These are phyloP conservation scores for Lochmaea capreae DNA, from an alignment of 2,888 invertebrate genomes.

Conservation along the genomic window DNA sequence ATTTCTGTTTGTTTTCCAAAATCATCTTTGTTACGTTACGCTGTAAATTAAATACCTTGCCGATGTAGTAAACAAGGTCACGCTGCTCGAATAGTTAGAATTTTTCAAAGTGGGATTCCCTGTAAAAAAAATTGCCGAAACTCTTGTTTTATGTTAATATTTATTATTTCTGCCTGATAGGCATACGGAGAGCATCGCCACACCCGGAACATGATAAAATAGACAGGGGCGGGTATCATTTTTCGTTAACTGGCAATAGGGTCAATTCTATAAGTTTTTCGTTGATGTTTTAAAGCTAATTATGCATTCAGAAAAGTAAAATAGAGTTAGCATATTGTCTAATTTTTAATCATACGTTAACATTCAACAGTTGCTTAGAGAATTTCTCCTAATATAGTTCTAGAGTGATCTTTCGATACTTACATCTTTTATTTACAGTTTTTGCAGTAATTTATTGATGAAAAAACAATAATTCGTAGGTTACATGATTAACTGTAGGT, in stretches of 20 bases:
- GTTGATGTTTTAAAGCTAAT: no score
- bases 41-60: slow-evolving; percentile 5
- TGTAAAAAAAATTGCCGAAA: slow-evolving; percentile 35
- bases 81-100: slow-evolving; percentile 37
- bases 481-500: no score
- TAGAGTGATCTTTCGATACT: no score
- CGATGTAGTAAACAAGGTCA: slow-evolving; percentile 28
- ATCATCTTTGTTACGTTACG: neutral
- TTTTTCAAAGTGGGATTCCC: slow-evolving; percentile 38
- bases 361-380: no score
- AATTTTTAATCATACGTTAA: no score
- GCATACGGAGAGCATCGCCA: slow-evolving; percentile 31
- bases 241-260: neutral
- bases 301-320: no score
- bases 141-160: slow-evolving; percentile 37
- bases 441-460: no score
- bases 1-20: slow-evolving; percentile 1
- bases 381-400: no score
- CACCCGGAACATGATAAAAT: slow-evolving; percentile 28
- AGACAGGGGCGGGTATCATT: slow-evolving; percentile 6
- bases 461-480: no score
- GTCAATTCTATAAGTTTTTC: no score
- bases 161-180: slow-evolving; percentile 37
- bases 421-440: no score
- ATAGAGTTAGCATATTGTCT: no score